Percentiles rank a stretch among this genome's conserved stretches.
Conservation (phyloP, 2,888 invertebrate species). For the Archips xylosteana region DNA sequence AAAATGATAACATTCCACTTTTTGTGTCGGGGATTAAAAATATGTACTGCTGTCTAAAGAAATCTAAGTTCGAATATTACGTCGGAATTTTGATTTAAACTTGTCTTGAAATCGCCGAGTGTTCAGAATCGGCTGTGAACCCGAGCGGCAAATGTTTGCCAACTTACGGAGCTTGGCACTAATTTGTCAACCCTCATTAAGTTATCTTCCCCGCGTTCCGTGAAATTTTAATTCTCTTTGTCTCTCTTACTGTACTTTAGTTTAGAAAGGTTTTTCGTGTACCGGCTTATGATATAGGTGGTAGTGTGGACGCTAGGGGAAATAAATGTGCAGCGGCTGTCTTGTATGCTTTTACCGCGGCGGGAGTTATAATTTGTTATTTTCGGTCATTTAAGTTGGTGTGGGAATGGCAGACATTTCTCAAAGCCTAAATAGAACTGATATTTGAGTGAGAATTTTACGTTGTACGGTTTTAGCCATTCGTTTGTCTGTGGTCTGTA, state of each 20-base stretch:
- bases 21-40: too few species aligned
- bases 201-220: conserved; percentile 65
- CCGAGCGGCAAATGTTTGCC: conserved; percentile 58
- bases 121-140: conserved; percentile 27
- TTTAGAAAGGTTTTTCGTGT: conserved; percentile 65
- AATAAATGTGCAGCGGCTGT: conserved; percentile 23
- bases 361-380: conserved; percentile 19
- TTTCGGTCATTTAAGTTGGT: conserved; percentile 4
- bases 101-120: conserved; percentile 4
- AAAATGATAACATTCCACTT: too few species aligned
- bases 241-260: conserved; percentile 52
- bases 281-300: conserved; percentile 54
- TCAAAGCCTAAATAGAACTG: conserved; percentile 17
- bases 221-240: conserved; percentile 63
- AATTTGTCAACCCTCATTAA: conserved; percentile 77
- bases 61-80: background rate
- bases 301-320: conserved; percentile 7
- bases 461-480: conserved; percentile 15
- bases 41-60: too few species aligned
- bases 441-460: conserved; percentile 2
- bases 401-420: background rate
- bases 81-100: background rate
- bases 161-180: conserved; percentile 64
- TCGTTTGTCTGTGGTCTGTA: conserved; percentile 11
- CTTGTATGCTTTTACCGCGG: conserved; percentile 21